Percentiles rank a stretch among this genome's conserved stretches.
Conservation (phyloP, 2,888 invertebrate genomes). For the Tricholauxania praeusta region DNA sequence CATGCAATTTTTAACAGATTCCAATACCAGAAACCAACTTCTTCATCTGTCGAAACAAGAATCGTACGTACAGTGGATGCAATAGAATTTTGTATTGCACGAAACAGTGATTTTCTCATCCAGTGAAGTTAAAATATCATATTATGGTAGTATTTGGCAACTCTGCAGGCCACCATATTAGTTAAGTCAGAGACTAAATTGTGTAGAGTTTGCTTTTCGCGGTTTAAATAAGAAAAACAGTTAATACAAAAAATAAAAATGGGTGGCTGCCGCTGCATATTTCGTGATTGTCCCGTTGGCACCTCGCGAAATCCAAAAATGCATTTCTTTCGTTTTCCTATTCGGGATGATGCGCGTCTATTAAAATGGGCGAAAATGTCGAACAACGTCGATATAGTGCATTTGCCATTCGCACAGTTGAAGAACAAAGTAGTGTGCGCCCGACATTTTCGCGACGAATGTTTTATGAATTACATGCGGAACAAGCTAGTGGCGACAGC, state of each 20-base stretch:
- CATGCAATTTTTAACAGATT: no score
- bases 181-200: no score
- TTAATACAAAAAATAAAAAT: constrained; percentile 54
- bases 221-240: no score
- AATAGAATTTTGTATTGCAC: no score
- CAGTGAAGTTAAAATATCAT: no score
- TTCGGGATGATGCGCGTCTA: constrained; percentile 56
- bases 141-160: no score
- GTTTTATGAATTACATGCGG: constrained; percentile 69
- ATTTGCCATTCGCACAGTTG: constrained; percentile 65
- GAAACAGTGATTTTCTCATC: no score
- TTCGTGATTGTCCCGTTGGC: constrained; percentile 69
- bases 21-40: no score
- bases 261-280: constrained; percentile 72
- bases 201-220: no score
- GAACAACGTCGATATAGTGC: constrained; percentile 50
- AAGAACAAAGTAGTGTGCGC: constrained; percentile 70
- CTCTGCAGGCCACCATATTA: no score
- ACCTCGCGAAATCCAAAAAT: constrained; percentile 63
- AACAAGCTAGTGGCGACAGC: constrained; percentile 69
- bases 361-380: constrained; percentile 55
- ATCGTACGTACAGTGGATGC: no score
- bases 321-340: constrained; percentile 72
- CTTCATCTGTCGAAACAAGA: no score
- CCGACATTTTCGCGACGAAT: constrained; percentile 69